Evolutionary conservation across 2,888 invertebrate species (phyloP).

Genomic region (Cenopis cana): DNA sequence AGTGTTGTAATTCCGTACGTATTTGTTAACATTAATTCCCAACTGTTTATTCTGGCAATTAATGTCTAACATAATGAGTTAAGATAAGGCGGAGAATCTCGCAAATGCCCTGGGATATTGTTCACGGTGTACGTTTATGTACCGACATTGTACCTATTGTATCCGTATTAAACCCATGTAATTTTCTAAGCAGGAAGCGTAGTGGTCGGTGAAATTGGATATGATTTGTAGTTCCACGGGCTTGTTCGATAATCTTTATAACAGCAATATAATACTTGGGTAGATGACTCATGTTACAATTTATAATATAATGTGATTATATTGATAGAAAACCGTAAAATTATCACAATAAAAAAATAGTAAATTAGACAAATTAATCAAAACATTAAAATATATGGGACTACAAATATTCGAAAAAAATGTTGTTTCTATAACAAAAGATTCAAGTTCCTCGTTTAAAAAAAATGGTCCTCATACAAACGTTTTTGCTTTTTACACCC

Average conservation of each 20-base stretch:
- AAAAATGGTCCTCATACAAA: too few relatives aligned
- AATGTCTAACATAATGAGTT: slow-evolving; percentile 59
- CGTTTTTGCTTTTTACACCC: too few relatives aligned
- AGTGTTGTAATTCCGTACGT: slow-evolving; percentile 37
- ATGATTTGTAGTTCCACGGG: slow-evolving; percentile 29
- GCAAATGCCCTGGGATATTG: slow-evolving; percentile 53
- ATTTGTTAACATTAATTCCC: slow-evolving; percentile 45
- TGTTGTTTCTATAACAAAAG: too few relatives aligned
- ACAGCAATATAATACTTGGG: slow-evolving; percentile 3
- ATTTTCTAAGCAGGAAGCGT: slow-evolving; percentile 11
- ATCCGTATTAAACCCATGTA: slow-evolving; percentile 18
- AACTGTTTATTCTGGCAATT: slow-evolving; percentile 52
- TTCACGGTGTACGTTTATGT: slow-evolving; percentile 53
- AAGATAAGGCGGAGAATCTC: slow-evolving; percentile 54
- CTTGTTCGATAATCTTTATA: slow-evolving; percentile 13
- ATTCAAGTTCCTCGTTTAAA: too few relatives aligned
- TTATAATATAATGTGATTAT: too few relatives aligned
- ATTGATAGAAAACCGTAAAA: too few relatives aligned
- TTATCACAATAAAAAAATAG: too few relatives aligned
- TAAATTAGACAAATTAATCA: too few relatives aligned
- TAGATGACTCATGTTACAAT: too few relatives aligned
- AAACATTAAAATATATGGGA: too few relatives aligned
- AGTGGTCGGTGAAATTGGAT: slow-evolving; percentile 33
- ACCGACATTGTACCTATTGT: slow-evolving; percentile 51
- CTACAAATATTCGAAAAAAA: too few relatives aligned